phyloP scores from a whole-genome alignment of 2,113 vertebrate genomes.

The Mystacornis crossleyi region DNA sequence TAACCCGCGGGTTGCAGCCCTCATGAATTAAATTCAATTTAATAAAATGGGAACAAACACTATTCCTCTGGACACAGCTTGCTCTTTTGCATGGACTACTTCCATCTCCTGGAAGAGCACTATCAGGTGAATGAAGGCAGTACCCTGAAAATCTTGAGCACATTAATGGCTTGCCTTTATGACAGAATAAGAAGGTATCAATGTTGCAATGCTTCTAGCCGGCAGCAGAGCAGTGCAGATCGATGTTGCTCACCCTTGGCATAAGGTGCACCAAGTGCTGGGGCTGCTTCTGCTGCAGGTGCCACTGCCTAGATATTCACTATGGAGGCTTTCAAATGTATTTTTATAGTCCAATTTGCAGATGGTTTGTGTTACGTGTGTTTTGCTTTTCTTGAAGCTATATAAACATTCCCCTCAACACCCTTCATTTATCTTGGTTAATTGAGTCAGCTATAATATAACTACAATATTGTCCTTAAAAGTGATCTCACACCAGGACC shows the following conservation, averaged over 20 bases:
- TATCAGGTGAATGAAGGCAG: neutral
- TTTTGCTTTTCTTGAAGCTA: neutral
- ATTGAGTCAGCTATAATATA: neutral
- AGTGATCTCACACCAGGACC: neutral
- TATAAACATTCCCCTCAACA: neutral
- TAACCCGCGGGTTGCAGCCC: neutral
- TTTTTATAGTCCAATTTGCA: neutral
- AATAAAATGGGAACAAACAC: neutral
- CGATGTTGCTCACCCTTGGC: rapidly evolving
- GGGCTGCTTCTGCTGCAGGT: neutral
- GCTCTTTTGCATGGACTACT: neutral
- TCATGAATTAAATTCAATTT: neutral
- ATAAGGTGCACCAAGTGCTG: rapidly evolving
- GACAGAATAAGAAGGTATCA: neutral
- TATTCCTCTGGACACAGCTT: no score
- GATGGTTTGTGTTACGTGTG: neutral
- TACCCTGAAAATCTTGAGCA: neutral
- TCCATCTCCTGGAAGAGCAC: neutral
- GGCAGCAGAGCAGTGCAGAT: neutral
- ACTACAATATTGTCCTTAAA: neutral
- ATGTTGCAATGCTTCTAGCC: neutral
- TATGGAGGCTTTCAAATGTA: neutral
- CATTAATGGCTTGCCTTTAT: neutral
- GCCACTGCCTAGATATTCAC: neutral
- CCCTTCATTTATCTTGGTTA: neutral